These are phyloP conservation scores for Liodrosophila aerea DNA, from an alignment of 2,888 invertebrate species.

Conservation along the genomic window DNA sequence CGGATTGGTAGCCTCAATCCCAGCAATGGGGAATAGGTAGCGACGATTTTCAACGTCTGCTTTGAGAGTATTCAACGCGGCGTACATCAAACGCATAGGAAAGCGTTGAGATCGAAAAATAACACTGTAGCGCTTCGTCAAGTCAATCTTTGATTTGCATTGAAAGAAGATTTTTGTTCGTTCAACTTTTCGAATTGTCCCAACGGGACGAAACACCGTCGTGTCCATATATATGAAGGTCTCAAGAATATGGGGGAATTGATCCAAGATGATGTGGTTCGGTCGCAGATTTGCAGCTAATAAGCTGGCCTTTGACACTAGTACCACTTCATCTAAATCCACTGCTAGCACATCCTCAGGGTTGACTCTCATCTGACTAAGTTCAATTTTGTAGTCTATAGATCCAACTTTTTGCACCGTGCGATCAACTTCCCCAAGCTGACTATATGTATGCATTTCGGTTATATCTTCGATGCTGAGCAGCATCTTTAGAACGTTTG, in stretches of 20 bases:
- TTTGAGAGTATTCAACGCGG: constrained; percentile 67
- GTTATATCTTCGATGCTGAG: constrained; percentile 76
- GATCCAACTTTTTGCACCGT: too few species aligned
- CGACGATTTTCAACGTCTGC: constrained; percentile 34
- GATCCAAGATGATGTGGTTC: constrained; percentile 37
- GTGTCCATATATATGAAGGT: constrained; percentile 4
- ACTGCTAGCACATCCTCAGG: constrained; percentile 59
- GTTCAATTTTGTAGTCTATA: constrained; percentile 19
- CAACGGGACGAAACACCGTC: constrained; percentile 44
- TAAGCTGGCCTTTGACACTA: constrained; percentile 58
- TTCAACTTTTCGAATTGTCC: constrained; percentile 50
- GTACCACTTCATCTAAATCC: constrained; percentile 61
- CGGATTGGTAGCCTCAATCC: too few species aligned
- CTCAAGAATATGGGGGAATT: constrained; percentile 55
- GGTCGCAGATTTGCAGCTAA: constrained; percentile 24
- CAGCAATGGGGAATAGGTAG: constrained; percentile 65
- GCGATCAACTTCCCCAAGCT: constrained; percentile 18
- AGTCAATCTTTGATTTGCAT: constrained; percentile 14
- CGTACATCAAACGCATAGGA: constrained; percentile 63
- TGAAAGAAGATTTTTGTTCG: constrained; percentile 30
- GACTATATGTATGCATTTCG: constrained; percentile 49
- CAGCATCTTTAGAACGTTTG: constrained; percentile 54
- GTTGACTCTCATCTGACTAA: constrained; percentile 20
- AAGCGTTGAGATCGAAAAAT: constrained; percentile 67
- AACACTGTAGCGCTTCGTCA: constrained; percentile 37